Evolutionary conservation across 30 jellyfish, hydroid and myxozoan species (phyloP).

Genomic region (Pseudorhiza aurosa): DNA sequence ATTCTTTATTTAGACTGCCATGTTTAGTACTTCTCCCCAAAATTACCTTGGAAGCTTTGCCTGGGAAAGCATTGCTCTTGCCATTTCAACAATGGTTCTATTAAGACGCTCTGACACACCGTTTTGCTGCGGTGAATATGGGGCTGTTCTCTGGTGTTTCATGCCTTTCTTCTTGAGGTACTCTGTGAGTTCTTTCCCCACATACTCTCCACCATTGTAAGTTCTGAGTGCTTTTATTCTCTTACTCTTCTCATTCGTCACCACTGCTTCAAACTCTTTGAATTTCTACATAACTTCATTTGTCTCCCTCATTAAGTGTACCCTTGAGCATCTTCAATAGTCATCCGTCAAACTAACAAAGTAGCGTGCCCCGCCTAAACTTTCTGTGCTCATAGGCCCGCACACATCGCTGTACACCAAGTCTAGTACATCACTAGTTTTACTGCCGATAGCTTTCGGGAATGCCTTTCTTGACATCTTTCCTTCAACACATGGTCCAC

Average conservation of each 20-base stretch:
- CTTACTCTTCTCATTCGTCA: conserved; percentile 26
- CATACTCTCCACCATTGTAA: conserved; percentile 79
- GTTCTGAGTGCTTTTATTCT: conserved; percentile 44
- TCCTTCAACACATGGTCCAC: too few species aligned
- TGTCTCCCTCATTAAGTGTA: conserved; percentile 18
- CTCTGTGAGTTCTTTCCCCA: conserved; percentile 50
- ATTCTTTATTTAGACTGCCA: conserved; percentile 58
- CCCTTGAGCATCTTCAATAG: conserved; percentile 5
- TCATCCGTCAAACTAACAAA: conserved; percentile 48
- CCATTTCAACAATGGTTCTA: conserved; percentile 62
- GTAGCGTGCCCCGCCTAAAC: conserved; percentile 56
- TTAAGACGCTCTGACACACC: conserved; percentile 76
- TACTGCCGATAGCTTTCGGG: too few species aligned
- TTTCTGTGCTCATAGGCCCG: conserved; percentile 42
- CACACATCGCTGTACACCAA: conserved; percentile 71
- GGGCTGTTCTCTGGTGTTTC: conserved; percentile 47
- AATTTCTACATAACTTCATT: conserved; percentile 47
- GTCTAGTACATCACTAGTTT: conserved; percentile 44
- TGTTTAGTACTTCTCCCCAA: conserved; percentile 68
- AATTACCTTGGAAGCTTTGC: conserved; percentile 44
- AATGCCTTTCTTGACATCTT: too few species aligned
- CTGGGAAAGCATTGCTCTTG: conserved; percentile 43
- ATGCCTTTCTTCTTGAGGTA: conserved; percentile 53
- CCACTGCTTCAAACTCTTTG: conserved; percentile 41
- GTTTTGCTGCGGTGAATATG: conserved; percentile 69